Percentiles rank a stretch among this genome's conserved stretches.
Evolutionary conservation across 2,113 vertebrate species (phyloP).

Genomic region (Bungarus multicinctus): DNA sequence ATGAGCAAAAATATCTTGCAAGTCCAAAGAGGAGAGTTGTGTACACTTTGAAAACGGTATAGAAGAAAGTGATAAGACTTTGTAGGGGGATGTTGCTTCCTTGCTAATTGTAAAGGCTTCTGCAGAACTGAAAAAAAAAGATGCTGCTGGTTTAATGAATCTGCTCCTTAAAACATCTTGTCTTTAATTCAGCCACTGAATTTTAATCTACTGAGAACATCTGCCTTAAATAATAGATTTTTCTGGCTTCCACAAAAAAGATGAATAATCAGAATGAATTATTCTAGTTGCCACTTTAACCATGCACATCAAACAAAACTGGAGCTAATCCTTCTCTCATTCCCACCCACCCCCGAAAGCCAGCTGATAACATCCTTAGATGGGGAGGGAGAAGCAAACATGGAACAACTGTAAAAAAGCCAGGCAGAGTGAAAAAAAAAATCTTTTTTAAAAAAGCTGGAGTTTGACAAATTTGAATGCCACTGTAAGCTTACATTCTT

Average conservation of each 20-base stretch:
- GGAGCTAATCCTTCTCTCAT: not conserved
- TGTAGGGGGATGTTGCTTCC: not conserved
- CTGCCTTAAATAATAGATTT: not conserved
- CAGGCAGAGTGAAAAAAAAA: not conserved
- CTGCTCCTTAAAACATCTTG: not conserved
- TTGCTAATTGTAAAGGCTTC: not conserved
- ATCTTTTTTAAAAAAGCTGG: not conserved
- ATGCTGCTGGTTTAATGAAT: not conserved
- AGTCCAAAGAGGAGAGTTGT: not conserved
- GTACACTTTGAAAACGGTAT: not conserved
- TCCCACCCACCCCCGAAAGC: not conserved
- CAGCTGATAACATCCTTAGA: not conserved
- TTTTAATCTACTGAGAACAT: not conserved
- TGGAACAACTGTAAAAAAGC: not conserved
- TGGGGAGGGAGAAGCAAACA: not conserved
- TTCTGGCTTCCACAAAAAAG: not conserved
- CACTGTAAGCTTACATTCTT: not conserved
- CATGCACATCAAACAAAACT: not conserved
- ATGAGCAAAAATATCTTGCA: not conserved
- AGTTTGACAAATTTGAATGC: not conserved
- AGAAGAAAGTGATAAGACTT: not conserved
- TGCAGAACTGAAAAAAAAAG: not conserved
- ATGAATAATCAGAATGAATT: not conserved
- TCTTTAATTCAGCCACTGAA: not conserved
- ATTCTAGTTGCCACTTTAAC: not conserved